phyloP scores from a whole-genome alignment of 2,113 vertebrate genomes.

The Erythrolamprus reginae region DNA sequence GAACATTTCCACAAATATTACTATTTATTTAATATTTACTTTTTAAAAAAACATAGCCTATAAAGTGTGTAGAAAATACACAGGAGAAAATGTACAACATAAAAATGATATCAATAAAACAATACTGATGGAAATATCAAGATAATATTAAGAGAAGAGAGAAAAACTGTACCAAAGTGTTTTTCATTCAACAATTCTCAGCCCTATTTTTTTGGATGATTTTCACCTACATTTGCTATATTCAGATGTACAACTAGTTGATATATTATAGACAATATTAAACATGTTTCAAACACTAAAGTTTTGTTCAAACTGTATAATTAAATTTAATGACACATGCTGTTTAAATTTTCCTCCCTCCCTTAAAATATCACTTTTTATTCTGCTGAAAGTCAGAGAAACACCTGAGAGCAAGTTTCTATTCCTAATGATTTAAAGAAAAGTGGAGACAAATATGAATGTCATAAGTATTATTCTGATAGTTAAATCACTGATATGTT shows the following conservation, averaged over 20 bases:
- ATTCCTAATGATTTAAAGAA: not conserved
- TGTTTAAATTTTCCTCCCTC: not conserved
- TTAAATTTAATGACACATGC: not conserved
- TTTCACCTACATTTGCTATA: not conserved
- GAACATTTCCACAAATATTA: not conserved
- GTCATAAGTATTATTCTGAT: not conserved
- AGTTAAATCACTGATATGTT: constrained; percentile 3
- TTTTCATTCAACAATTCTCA: not conserved
- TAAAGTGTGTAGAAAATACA: not conserved
- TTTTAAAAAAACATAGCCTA: not conserved
- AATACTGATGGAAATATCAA: not conserved
- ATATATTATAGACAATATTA: not conserved
- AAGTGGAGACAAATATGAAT: not conserved
- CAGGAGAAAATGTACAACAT: not conserved
- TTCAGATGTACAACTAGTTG: not conserved
- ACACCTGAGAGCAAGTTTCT: not conserved
- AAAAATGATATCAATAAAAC: not conserved
- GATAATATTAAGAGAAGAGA: not conserved
- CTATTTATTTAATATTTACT: not conserved
- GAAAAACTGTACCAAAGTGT: not conserved
- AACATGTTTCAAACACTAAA: not conserved
- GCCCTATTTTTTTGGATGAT: not conserved
- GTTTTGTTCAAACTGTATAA: not conserved
- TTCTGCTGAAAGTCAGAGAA: constrained; percentile 1
- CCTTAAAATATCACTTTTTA: not conserved